These are phyloP conservation scores for Eumaeus atala DNA, from an alignment of 1,140 invertebrate genomes.

Conservation along the genomic window DNA sequence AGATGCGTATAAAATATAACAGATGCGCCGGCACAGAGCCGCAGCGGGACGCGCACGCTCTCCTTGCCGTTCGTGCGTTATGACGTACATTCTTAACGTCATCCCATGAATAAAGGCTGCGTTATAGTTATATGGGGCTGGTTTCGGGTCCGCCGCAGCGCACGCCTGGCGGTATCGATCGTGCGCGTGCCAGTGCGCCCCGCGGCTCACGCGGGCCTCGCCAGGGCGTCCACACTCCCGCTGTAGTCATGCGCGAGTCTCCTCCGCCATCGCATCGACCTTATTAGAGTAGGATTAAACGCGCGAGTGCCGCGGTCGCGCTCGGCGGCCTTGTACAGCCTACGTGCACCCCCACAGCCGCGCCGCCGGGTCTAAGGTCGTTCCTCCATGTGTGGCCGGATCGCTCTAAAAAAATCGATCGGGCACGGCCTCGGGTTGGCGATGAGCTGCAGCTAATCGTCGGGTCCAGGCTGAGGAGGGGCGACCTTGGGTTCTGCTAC, in stretches of 20 bases:
- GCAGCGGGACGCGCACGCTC: constrained; percentile 18
- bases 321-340: constrained; percentile 41
- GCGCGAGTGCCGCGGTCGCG: constrained; percentile 57
- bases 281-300: constrained; percentile 48
- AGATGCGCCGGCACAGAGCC: not conserved
- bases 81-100: constrained; percentile 51
- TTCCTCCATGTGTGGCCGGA: constrained; percentile 43
- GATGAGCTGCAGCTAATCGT: constrained; percentile 49
- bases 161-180: constrained; percentile 49
- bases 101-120: constrained; percentile 48
- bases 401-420: constrained; percentile 39
- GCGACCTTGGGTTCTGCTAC: constrained; percentile 29
- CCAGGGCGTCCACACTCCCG: constrained; percentile 36
- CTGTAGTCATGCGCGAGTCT: constrained; percentile 58
- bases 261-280: constrained; percentile 50
- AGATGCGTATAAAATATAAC: not conserved
- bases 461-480: constrained; percentile 38
- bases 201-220: constrained; percentile 25
- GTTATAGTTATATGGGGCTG: constrained; percentile 36
- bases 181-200: constrained; percentile 40
- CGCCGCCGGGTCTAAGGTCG: constrained; percentile 38
- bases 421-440: constrained; percentile 35
- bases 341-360: constrained; percentile 36
- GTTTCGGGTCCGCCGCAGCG: constrained; percentile 41
- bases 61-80: constrained; percentile 24